These are phyloP conservation scores for Apantesis nais DNA, from an alignment of 2,888 invertebrate genomes.

Conservation along the genomic window DNA sequence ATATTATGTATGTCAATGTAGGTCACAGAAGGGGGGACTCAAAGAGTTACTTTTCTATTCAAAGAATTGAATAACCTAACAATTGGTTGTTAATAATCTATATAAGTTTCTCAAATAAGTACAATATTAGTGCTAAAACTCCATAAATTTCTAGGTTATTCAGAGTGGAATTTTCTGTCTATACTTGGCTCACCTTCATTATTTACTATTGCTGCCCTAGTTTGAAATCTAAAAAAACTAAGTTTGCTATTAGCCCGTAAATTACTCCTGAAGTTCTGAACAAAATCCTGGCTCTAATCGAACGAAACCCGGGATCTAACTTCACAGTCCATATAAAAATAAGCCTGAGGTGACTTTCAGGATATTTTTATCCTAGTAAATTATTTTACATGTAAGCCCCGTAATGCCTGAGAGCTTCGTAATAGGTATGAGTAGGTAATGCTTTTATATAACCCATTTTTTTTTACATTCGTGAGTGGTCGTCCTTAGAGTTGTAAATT, in stretches of 20 bases:
- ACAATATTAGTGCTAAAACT: neutral
- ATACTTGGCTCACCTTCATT: neutral
- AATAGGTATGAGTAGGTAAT: slow-evolving; percentile 44
- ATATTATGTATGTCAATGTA: neutral
- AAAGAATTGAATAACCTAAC: neutral
- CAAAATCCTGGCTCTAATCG: neutral
- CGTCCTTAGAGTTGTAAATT: slow-evolving; percentile 56
- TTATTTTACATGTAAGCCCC: slow-evolving; percentile 44
- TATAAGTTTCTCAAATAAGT: neutral
- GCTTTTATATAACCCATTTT: slow-evolving; percentile 55
- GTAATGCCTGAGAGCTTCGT: slow-evolving; percentile 48
- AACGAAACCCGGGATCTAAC: slow-evolving; percentile 21
- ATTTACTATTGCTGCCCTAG: neutral
- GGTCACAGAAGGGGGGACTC: neutral
- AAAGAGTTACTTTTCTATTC: neutral
- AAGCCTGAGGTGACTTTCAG: slow-evolving; percentile 31
- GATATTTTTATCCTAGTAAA: slow-evolving; percentile 34
- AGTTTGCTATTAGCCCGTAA: neutral
- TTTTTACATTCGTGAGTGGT: slow-evolving; percentile 46
- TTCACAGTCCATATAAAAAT: slow-evolving; percentile 27
- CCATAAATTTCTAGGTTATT: neutral
- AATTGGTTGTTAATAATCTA: neutral
- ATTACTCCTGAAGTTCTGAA: neutral
- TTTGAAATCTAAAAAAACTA: neutral
- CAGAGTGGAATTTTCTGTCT: neutral